Evolutionary conservation across 2,797 vertebrate species (phyloP).

Genomic region (Chanos chanos): DNA sequence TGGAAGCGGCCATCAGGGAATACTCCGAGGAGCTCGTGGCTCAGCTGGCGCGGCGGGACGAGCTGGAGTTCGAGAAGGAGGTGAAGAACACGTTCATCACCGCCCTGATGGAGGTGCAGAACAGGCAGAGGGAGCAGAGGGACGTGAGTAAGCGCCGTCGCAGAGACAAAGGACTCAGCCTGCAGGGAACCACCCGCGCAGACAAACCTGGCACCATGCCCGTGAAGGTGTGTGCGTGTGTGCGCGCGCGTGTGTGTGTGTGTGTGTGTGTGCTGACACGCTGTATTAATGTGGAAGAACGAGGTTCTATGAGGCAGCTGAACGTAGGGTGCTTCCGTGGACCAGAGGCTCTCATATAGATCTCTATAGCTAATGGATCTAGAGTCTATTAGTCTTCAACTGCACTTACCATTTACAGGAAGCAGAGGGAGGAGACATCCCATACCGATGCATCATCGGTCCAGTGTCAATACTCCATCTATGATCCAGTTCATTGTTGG

Average conservation of each 20-base stretch:
- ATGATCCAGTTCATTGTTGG: too few species aligned
- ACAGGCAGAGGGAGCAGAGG: slow-evolving; percentile 88
- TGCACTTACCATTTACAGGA: slow-evolving; percentile 62
- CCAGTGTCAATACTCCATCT: too few species aligned
- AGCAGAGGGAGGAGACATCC: slow-evolving; percentile 43
- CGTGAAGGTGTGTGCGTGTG: slow-evolving; percentile 72
- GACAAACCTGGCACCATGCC: slow-evolving; percentile 84
- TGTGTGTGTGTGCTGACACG: not conserved
- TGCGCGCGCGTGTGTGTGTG: not conserved
- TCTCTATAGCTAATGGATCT: slow-evolving; percentile 57
- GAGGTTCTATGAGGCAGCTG: slow-evolving; percentile 9
- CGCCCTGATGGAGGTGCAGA: slow-evolving; percentile 89
- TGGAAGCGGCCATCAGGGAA: slow-evolving; percentile 79
- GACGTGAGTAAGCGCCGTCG: slow-evolving; percentile 83
- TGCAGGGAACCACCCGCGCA: slow-evolving; percentile 69
- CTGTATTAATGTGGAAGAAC: too few species aligned
- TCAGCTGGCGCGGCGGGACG: slow-evolving; percentile 87
- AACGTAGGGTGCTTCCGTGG: slow-evolving; percentile 19
- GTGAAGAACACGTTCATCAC: slow-evolving; percentile 95
- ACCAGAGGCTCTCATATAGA: not conserved
- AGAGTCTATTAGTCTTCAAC: slow-evolving; percentile 60
- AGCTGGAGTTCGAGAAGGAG: slow-evolving; percentile 93
- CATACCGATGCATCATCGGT: too few species aligned
- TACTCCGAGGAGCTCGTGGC: slow-evolving; percentile 88
- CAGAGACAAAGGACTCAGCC: slow-evolving; percentile 83